Evolutionary conservation across 2,888 invertebrate genomes (phyloP).

Genomic region (Spialia ferax): DNA sequence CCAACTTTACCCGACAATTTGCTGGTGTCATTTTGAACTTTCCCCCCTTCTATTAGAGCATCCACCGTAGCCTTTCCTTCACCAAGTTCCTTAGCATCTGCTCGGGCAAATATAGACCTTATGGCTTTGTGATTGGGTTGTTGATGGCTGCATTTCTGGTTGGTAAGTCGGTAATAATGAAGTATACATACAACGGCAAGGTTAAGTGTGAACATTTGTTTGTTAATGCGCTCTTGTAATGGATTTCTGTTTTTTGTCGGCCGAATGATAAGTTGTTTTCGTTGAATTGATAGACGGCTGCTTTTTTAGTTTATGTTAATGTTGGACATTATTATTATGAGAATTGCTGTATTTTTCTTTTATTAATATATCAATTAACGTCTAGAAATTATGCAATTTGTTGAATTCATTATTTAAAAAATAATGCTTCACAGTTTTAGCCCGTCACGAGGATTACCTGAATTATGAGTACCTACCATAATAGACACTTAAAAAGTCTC

Average conservation of each 20-base stretch:
- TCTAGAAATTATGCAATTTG: too few relatives aligned
- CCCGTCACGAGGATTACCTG: too few relatives aligned
- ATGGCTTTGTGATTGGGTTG: conserved; percentile 41
- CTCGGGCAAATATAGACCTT: conserved; percentile 51
- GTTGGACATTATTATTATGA: conserved; percentile 39
- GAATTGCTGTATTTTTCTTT: conserved; percentile 40
- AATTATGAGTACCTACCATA: too few relatives aligned
- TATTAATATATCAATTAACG: too few relatives aligned
- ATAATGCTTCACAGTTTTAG: too few relatives aligned
- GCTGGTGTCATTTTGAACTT: conserved; percentile 32
- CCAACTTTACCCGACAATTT: conserved; percentile 45
- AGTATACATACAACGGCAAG: conserved; percentile 78
- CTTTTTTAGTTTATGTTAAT: conserved; percentile 44
- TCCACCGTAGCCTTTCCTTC: background rate
- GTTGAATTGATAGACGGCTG: conserved; percentile 69
- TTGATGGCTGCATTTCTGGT: conserved; percentile 41
- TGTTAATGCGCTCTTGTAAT: conserved; percentile 83
- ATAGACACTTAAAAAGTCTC: too few relatives aligned
- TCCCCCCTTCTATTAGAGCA: conserved; percentile 31
- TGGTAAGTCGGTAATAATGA: conserved; percentile 72
- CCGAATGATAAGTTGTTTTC: conserved; percentile 76
- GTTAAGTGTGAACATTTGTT: conserved; percentile 87
- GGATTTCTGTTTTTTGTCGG: conserved; percentile 76
- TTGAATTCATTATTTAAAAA: too few relatives aligned
- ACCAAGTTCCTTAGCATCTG: background rate